These are phyloP conservation scores for Entomobrya proxima DNA, from an alignment of 2,888 invertebrate species.

Conservation along the genomic window DNA sequence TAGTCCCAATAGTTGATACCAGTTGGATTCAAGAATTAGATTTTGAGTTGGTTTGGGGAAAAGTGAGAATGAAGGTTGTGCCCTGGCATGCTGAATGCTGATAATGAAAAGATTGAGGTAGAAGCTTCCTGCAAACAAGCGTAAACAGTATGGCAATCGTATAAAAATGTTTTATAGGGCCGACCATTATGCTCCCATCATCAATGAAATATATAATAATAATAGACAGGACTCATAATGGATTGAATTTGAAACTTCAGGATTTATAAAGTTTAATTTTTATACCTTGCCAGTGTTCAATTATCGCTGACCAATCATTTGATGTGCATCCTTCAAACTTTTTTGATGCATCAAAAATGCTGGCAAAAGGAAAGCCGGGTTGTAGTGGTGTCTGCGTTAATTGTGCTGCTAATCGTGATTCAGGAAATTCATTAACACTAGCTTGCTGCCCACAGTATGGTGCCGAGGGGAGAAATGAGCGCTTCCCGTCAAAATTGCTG, in stretches of 20 bases:
- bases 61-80: conserved; percentile 73
- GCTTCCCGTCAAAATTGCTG: conserved; percentile 21
- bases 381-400: conserved; percentile 12
- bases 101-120: conserved; percentile 72
- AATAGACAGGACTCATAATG: no score
- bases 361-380: not conserved
- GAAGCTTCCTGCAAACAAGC: conserved; percentile 70
- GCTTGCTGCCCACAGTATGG: not conserved
- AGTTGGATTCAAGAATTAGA: conserved; percentile 60
- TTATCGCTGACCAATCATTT: conserved; percentile 36
- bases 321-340: conserved; percentile 19
- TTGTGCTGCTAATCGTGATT: not conserved
- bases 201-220: no score
- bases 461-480: not conserved
- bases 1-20: conserved; percentile 73
- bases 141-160: not conserved
- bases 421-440: not conserved
- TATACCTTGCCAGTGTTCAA: conserved; percentile 64
- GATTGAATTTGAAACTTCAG: no score
- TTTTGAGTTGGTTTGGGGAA: conserved; percentile 71
- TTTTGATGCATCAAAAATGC: not conserved
- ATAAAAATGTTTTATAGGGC: no score
- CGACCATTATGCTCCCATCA: no score
- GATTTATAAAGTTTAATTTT: not conserved
- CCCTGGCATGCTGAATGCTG: conserved; percentile 72